Evolutionary conservation across 2,113 vertebrate species (phyloP), one percentile per base, ranked within the genome.

Genomic region (Hydrochoerus hydrochaeris): DNA sequence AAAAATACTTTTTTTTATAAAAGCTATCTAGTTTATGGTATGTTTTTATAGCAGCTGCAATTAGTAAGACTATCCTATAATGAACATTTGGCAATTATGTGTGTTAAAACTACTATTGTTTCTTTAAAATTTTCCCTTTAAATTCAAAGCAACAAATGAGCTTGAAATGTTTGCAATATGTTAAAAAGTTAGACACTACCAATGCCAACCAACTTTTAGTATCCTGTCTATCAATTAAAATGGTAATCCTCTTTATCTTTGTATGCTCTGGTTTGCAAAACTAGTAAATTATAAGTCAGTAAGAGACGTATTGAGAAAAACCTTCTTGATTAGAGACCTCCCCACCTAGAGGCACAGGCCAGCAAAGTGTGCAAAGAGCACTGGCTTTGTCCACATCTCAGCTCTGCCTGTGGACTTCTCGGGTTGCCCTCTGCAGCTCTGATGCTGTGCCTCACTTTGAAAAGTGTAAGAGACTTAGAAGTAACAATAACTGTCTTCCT

Each of bases 61-160:
- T 10, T 38, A 91, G 28, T 58, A 58, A 83, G 49, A 26, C 8
- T 17, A 82, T 58, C 8, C 44, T 84, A 28, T 26, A 54, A 73
- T n/a, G 57, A 41, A 49, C 24, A 57, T 60, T 35, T 71, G 17
- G 69, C 67, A 46, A 85, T 57, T 32, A 28, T 32, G 28, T 78
- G 22, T 54, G 28, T 77, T 88, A 75, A 78, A 93, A 52, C 13
- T 30, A 24, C 22, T 44, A 12, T 1, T 19, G 35, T 44, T 17
- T 77, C 80, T 58, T 69, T 38, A 62, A 46, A 46, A 80, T 19
- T 41, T 46, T 32, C 38, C 30, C 52, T 86, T 87, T 60, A 89
- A 93, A 14, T 90, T 93, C 60, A 80, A 85, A 77, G 30, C 20
- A 92, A 35, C 69, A 62, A 88, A 30, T 54, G 24, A 62, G 4